These are phyloP conservation scores for Rhabdornis inornatus DNA, from an alignment of 2,113 vertebrate species.

Conservation along the genomic window DNA sequence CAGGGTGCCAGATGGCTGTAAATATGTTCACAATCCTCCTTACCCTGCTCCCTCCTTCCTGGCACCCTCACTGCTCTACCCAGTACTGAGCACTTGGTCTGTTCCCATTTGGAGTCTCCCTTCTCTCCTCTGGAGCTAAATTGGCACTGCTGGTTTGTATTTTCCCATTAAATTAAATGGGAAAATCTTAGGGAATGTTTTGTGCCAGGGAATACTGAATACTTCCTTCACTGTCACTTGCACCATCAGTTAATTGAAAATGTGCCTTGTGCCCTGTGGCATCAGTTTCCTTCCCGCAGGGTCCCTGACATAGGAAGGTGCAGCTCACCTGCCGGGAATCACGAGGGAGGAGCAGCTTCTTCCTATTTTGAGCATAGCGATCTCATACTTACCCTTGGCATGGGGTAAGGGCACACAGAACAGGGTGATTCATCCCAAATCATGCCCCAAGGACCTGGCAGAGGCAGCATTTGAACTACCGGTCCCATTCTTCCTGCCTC, in stretches of 20 bases:
- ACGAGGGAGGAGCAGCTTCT: neutral
- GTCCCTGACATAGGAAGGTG: neutral
- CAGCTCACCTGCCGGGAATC: neutral
- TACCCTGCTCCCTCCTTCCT: neutral
- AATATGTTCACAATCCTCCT: conserved; percentile 60
- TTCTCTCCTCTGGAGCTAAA: neutral
- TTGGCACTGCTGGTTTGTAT: neutral
- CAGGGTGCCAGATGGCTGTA: conserved; percentile 52
- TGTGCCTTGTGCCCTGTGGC: neutral
- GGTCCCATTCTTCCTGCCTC: neutral
- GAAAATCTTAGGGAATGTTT: neutral
- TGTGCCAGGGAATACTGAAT: neutral
- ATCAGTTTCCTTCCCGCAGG: neutral
- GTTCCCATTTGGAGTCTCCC: neutral
- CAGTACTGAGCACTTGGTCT: conserved; percentile 1
- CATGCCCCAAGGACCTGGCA: neutral
- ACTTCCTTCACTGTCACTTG: neutral
- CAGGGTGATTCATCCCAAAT: conserved; percentile 13
- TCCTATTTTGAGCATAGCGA: neutral
- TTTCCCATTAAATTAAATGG: neutral
- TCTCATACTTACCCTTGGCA: neutral
- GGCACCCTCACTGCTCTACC: conserved; percentile 5
- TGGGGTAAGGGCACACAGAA: neutral
- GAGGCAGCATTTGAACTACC: neutral
- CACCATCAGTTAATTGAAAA: neutral